Evolutionary conservation across 2,888 invertebrate genomes (phyloP), one percentile per base, ranked within the genome.

Genomic region (Rhagophthalmus giganteus): DNA sequence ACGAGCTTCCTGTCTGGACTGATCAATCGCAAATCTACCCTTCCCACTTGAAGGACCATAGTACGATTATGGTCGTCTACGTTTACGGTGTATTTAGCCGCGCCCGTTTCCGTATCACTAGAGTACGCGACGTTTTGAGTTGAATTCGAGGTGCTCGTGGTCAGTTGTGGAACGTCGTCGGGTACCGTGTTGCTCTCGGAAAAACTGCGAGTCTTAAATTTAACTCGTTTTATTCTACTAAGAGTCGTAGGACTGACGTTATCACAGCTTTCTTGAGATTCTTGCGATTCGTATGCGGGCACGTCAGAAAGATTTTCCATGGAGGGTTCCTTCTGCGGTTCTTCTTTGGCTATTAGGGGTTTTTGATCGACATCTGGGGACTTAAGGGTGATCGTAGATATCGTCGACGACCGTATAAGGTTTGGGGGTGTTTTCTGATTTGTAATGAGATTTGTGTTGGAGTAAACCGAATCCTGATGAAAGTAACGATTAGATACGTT

Each of bases 1-100:
- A 93, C 87, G 64, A 90, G 88, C 67, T 97, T 97, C 48, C 92
- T 82, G 70, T 96, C 95, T 0, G 94, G 93, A 64, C 94, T 94
- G 58, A 97, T 94, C 2, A 97, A 81, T 32, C 93, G 83, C 7
- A 97, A 78, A 71, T 96, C 94, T 13, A 85, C 82, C 32, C 89
- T 81, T 3, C 93, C 94, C 4, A 97, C 90, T 79, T 87, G 87
- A 68, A 96, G 87, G 26, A 97, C 82, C 95, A 97, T 96, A 0
- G 94, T 95, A 32, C 94, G 82, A 74, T 94, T 94, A 65, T 89
- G 89, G 57, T 91, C 90, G 30, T 74, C 72, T 16, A 68, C 54
- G 12, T 68, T 65, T 1, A 63, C 61, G 9, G 51, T 27, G 13
- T 31, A 35, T 13, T 45, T 49, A 1, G 44, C 16, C 7, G 35